These are phyloP conservation scores for Willisornis vidua DNA, from an alignment of 2,113 vertebrate genomes.

Conservation along the genomic window DNA sequence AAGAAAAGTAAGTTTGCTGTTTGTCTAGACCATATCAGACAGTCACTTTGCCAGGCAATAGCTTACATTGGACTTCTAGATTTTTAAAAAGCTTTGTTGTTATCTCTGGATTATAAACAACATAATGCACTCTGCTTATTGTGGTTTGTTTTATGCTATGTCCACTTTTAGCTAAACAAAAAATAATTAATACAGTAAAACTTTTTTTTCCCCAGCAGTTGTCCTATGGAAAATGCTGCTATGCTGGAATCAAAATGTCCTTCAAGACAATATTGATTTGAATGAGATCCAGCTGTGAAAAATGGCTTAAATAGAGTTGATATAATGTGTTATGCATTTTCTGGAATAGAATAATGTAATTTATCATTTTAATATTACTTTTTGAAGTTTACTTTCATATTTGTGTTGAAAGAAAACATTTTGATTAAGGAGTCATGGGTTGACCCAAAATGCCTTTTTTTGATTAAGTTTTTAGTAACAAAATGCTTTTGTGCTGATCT, in stretches of 20 bases:
- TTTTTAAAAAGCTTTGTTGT: not conserved
- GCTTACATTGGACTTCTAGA: not conserved
- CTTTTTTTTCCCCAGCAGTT: not conserved
- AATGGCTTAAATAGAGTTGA: slow-evolving; percentile 11
- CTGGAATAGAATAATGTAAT: not conserved
- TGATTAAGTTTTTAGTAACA: not conserved
- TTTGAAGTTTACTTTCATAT: slow-evolving; percentile 22
- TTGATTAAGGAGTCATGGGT: not conserved
- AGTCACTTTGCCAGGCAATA: not conserved
- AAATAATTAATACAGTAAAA: not conserved
- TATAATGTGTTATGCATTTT: not conserved
- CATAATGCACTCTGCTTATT: not conserved
- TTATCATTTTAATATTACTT: slow-evolving; percentile 13
- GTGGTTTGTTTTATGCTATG: not conserved
- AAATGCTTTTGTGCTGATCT: not conserved
- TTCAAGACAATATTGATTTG: slow-evolving; percentile 25
- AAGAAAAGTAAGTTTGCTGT: not conserved
- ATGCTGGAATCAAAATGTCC: slow-evolving; percentile 1
- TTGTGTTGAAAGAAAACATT: slow-evolving; percentile 16
- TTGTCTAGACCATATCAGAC: not conserved
- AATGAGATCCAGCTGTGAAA: not conserved
- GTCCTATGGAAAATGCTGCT: not conserved
- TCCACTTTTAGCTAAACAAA: not conserved
- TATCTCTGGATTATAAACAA: not conserved
- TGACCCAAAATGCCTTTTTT: not conserved